Evolutionary conservation across 2,113 vertebrate genomes (phyloP), one percentile per base, ranked within the genome.

Genomic region (Leptobrachium ailaonicum): DNA sequence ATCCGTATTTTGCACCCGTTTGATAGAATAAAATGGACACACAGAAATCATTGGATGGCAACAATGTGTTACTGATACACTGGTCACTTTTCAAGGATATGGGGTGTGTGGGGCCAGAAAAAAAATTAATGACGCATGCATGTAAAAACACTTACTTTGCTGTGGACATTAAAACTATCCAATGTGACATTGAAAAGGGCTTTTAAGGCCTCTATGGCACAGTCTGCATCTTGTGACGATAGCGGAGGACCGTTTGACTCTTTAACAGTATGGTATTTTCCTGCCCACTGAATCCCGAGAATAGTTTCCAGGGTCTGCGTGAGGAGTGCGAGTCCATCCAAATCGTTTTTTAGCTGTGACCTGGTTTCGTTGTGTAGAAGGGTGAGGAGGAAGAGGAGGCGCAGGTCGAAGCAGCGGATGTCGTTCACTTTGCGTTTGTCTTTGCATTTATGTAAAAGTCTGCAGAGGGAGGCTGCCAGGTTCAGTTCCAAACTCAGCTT

Each of bases 121-220:
- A 50, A 50, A 50, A 50, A 50, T 50, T 50, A 50, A 50, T 50
- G 8, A 50, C 8, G 8, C 8, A 50, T 50, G 13, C 10, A 60
- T 2, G 11, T 11, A 8, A 11, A 12, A 60, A 60, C 10, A 44
- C 95, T 95, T 92, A 99, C 97, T 95, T 98, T 83, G 54, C 93
- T 95, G 84, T 92, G 91, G 82, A 92, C 89, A 83, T 95, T 94
- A 87, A 92, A 95, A 73, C 91, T 94, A 85, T 95, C 94, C 84
- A 98, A 92, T 0, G 97, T 99, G 84, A 99, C 95, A 87, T 98
- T 99, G 90, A 99, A 99, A 81, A 97, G 90, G 88, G 94, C 95
- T 90, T 99, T 99, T 80, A 99, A 92, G 8, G 95, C 94, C 86
- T 99, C 98, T 87, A 98, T 97, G 60, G 94, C 91, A 85, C 93